Conservation (phyloP, 2,888 invertebrate species). For the Ecliptopera silaceata region DNA sequence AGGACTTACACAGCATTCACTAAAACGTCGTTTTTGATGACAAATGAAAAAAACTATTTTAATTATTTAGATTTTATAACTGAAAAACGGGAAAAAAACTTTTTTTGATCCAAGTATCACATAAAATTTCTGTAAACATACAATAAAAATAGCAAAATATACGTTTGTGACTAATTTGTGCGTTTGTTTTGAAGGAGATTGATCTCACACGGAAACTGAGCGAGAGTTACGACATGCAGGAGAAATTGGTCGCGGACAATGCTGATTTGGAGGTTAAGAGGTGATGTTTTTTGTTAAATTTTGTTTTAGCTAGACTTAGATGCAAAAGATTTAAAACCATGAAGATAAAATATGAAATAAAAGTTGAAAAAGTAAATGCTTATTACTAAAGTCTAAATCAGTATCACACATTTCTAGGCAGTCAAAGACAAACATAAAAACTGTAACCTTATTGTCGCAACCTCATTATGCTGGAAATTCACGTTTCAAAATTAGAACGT, state of each 20-base stretch:
- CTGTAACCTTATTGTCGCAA: not conserved
- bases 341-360: no score
- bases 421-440: no score
- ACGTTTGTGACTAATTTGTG: constrained; percentile 33
- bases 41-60: no score
- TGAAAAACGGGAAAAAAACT: no score
- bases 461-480: not conserved
- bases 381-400: no score
- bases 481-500: constrained; percentile 27
- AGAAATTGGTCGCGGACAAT: constrained; percentile 86
- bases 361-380: no score
- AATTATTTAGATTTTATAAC: no score
- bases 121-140: not conserved
- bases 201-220: constrained; percentile 82
- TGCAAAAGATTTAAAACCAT: not conserved
- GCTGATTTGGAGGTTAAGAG: constrained; percentile 86
- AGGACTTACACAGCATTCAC: no score
- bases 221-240: constrained; percentile 87
- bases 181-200: constrained; percentile 64
- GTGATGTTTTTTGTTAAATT: constrained; percentile 52
- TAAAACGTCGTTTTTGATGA: no score
- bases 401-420: no score
- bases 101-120: no score
- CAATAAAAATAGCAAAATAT: constrained; percentile 43
- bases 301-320: not conserved